Percentiles rank a stretch among this genome's conserved stretches.
These are phyloP conservation scores for Plumapathes pennacea DNA, from an alignment of 92 coral and sea anemone species.

Conservation along the genomic window DNA sequence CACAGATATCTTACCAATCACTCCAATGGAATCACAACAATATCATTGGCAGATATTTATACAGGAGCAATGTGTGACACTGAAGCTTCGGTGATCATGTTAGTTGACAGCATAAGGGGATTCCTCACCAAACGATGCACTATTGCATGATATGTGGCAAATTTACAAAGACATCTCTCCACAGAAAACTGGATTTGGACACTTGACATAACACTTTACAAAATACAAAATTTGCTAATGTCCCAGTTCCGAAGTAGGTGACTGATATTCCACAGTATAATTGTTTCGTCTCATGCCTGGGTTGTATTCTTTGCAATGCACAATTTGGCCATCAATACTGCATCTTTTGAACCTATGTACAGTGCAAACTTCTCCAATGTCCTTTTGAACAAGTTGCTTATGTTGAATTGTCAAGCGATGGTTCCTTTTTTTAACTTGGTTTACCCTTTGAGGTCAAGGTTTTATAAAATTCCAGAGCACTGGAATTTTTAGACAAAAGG, in stretches of 20 bases:
- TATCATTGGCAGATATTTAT: constrained; percentile 2
- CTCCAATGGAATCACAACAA: constrained; percentile 12
- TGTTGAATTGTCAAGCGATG: too few relatives aligned
- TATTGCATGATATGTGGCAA: constrained; percentile 12
- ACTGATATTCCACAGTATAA: constrained; percentile 22
- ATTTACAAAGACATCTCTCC: constrained; percentile 24
- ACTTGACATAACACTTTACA: constrained; percentile 25
- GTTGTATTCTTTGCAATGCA: too few relatives aligned
- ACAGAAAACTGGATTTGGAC: constrained; percentile 52
- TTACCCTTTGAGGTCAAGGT: too few relatives aligned
- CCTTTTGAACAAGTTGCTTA: too few relatives aligned
- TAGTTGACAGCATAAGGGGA: constrained; percentile 35
- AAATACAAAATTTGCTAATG: constrained; percentile 39
- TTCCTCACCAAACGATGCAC: constrained; percentile 9
- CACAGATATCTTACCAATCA: constrained; percentile 22
- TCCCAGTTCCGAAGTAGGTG: neutral
- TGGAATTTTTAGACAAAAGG: too few relatives aligned
- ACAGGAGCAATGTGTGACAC: constrained; percentile 50
- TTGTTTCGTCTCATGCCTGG: constrained; percentile 32
- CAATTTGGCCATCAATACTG: too few relatives aligned
- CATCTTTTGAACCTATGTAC: too few relatives aligned
- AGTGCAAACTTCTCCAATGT: too few relatives aligned
- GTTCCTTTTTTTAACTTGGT: too few relatives aligned
- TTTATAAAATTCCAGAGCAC: too few relatives aligned
- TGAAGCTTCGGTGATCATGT: constrained; percentile 42